Evolutionary conservation across 2,888 invertebrate genomes (phyloP).

Genomic region (Erebia ligea): DNA sequence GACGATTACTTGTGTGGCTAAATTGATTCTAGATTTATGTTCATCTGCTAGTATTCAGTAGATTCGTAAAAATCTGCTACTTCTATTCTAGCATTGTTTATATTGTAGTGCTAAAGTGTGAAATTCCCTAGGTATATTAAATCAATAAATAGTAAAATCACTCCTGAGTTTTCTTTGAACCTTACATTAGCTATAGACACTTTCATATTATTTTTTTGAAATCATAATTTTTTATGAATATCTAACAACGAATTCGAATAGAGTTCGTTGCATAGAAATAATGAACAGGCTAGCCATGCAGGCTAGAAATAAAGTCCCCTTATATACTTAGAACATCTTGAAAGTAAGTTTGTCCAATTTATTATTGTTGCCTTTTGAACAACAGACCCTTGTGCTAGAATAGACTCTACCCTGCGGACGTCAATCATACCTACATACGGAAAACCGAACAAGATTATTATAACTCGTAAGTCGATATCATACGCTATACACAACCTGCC

Average conservation of each 20-base stretch:
- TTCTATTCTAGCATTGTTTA: not conserved
- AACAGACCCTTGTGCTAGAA: too few relatives aligned
- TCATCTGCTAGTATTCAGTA: not conserved
- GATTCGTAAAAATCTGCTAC: not conserved
- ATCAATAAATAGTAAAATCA: constrained; percentile 3
- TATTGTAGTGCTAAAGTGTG: not conserved
- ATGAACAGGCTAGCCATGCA: not conserved
- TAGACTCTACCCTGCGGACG: too few relatives aligned
- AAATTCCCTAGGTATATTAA: not conserved
- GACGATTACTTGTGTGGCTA: constrained; percentile 18
- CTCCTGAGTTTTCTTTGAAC: not conserved
- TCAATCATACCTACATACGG: too few relatives aligned
- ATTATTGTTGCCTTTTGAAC: not conserved
- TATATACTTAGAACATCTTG: not conserved
- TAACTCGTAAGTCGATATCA: too few relatives aligned
- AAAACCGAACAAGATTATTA: too few relatives aligned
- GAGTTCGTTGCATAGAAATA: not conserved
- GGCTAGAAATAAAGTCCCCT: not conserved
- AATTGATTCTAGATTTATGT: not conserved
- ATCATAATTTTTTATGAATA: too few relatives aligned
- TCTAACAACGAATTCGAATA: too few relatives aligned
- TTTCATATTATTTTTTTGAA: not conserved
- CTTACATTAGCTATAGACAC: constrained; percentile 6
- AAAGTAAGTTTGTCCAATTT: not conserved
- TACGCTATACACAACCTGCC: too few relatives aligned